These are phyloP conservation scores for Macrosoma leucophasiata DNA, from an alignment of 2,888 invertebrate species.

Conservation along the genomic window DNA sequence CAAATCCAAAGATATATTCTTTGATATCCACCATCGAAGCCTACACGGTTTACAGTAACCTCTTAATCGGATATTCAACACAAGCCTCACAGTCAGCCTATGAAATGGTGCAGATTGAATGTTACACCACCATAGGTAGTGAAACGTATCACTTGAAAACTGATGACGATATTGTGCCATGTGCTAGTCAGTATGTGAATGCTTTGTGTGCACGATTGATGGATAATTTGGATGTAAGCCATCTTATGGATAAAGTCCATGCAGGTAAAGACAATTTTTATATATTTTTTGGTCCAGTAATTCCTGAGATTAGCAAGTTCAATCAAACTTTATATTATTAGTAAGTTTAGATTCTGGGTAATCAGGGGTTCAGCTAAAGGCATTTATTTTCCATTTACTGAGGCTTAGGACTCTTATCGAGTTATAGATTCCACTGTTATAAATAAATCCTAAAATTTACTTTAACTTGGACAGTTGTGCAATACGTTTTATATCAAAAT, in stretches of 20 bases:
- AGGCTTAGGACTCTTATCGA: no score
- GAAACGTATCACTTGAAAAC: conserved; percentile 51
- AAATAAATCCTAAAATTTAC: no score
- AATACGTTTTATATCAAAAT: no score
- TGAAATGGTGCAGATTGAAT: conserved; percentile 60
- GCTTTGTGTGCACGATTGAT: conserved; percentile 54
- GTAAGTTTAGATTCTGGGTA: no score
- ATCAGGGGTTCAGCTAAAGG: no score
- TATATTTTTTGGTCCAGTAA: no score
- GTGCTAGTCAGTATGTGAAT: conserved; percentile 57
- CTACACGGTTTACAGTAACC: conserved; percentile 53
- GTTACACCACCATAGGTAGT: conserved; percentile 44
- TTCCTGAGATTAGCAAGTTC: no score
- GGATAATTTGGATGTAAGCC: conserved; percentile 55
- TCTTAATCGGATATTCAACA: conserved; percentile 56
- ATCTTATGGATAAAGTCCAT: conserved; percentile 64
- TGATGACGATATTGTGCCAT: conserved; percentile 50
- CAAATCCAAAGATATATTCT: conserved; percentile 45
- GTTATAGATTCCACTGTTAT: no score
- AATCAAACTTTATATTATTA: no score
- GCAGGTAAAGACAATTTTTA: conserved; percentile 59
- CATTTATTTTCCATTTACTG: no score
- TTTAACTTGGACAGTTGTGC: no score
- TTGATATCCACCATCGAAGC: conserved; percentile 45
- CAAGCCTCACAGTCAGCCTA: conserved; percentile 55